phyloP scores from a whole-genome alignment of 2,888 invertebrate species.

The Tipula confusa region DNA sequence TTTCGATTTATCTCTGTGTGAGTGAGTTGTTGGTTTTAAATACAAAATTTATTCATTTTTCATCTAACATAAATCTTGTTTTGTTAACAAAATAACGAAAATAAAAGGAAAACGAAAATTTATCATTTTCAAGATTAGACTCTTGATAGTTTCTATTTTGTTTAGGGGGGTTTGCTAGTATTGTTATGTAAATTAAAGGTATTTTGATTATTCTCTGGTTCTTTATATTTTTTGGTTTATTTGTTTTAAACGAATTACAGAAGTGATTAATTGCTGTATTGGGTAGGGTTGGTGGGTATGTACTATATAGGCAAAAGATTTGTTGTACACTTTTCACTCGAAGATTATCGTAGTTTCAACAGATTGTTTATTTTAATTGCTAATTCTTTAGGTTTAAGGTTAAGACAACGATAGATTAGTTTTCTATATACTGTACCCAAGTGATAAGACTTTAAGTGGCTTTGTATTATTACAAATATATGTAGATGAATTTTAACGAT shows the following conservation, averaged over 20 bases:
- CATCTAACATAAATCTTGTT: neutral
- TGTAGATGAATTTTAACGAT: neutral
- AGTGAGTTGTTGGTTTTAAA: neutral
- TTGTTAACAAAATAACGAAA: neutral
- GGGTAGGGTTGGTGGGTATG: neutral
- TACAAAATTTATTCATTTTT: neutral
- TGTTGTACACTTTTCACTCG: neutral
- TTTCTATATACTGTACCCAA: neutral
- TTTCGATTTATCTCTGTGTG: neutral
- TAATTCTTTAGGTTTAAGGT: neutral
- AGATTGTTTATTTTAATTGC: constrained; percentile 20
- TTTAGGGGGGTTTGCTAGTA: neutral
- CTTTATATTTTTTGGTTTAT: neutral
- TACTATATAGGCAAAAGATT: neutral
- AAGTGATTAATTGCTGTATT: neutral
- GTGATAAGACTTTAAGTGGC: neutral
- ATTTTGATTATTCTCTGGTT: neutral
- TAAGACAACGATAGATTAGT: neutral
- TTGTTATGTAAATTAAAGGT: constrained; percentile 10
- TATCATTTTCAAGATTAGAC: neutral
- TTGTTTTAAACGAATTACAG: neutral
- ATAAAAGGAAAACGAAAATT: neutral
- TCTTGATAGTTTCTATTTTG: neutral
- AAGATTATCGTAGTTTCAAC: neutral
- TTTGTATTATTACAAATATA: neutral